These are phyloP conservation scores for Styela clava DNA, from an alignment of 23 tunicate species.

Conservation along the genomic window DNA sequence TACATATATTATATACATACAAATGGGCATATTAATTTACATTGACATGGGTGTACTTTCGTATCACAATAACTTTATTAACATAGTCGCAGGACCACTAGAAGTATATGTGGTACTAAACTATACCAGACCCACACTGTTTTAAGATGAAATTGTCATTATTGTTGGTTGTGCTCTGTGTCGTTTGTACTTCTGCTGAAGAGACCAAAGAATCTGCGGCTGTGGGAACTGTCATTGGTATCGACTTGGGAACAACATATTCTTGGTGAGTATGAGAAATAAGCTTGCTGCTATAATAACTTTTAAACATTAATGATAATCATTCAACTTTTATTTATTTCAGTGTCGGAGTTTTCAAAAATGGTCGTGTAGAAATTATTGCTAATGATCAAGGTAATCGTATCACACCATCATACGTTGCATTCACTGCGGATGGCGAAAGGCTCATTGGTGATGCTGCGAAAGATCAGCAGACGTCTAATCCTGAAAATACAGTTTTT, in stretches of 20 bases:
- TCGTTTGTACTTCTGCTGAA: constrained; percentile 25
- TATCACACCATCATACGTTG: constrained; percentile 98
- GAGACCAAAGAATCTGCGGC: constrained; percentile 7
- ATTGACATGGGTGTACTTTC: too few species aligned
- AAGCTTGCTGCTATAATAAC: too few species aligned
- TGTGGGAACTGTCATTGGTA: constrained; percentile 62
- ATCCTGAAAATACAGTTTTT: constrained; percentile 90
- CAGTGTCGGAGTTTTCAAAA: constrained; percentile 97
- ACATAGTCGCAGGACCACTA: too few species aligned
- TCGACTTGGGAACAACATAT: constrained; percentile 80
- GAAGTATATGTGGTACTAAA: too few species aligned
- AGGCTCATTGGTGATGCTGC: constrained; percentile 96
- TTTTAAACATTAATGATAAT: background rate
- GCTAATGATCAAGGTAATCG: constrained; percentile 98
- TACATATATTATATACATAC: too few species aligned
- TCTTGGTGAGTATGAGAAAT: constrained; percentile 45
- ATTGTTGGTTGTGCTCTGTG: constrained; percentile 9
- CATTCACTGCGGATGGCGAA: constrained; percentile 90
- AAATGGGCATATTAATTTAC: too few species aligned
- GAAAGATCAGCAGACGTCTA: constrained; percentile 89
- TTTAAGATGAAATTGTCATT: background rate
- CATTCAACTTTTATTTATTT: too few species aligned
- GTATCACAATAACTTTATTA: too few species aligned
- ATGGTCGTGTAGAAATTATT: constrained; percentile 96
- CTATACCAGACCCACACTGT: too few species aligned